A percentile compares a stretch with the other conserved stretches of the same genome.
Conservation (phyloP, 2,113 vertebrate genomes). For the Clarias batrachus region DNA sequence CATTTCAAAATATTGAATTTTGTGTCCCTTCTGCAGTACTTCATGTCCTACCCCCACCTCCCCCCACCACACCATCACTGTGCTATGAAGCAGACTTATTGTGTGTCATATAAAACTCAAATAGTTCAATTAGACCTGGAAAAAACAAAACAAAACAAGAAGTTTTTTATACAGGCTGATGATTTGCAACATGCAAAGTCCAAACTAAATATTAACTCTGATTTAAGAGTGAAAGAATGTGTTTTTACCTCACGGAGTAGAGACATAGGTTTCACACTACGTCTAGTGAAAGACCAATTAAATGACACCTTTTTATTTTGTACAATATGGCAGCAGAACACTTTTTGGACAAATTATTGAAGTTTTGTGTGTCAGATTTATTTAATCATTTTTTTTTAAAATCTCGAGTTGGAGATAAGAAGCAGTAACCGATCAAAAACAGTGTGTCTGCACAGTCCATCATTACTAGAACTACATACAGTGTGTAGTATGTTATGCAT, state of each 20-base stretch:
- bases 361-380: not conserved
- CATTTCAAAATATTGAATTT: slow-evolving; percentile 62
- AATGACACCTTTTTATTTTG: slow-evolving; percentile 49
- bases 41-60: slow-evolving; percentile 1
- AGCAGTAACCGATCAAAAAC: not conserved
- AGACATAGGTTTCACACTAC: slow-evolving; percentile 60
- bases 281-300: slow-evolving; percentile 72
- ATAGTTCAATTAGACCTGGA: slow-evolving; percentile 56
- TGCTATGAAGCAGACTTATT: slow-evolving; percentile 48
- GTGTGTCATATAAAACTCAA: slow-evolving; percentile 37
- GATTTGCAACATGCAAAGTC: slow-evolving; percentile 66
- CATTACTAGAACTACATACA: slow-evolving; percentile 14
- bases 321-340: slow-evolving; percentile 35
- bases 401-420: slow-evolving; percentile 16
- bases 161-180: slow-evolving; percentile 53
- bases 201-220: slow-evolving; percentile 58
- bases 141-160: slow-evolving; percentile 28
- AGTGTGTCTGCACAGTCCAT: slow-evolving; percentile 41
- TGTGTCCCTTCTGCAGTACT: slow-evolving; percentile 47
- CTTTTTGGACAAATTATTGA: not conserved
- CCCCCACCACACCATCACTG: slow-evolving; percentile 37
- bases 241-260: slow-evolving; percentile 74
- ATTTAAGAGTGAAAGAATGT: slow-evolving; percentile 67
- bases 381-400: not conserved
- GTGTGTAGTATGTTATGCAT: slow-evolving; percentile 23